These are phyloP conservation scores for Lingula anatina DNA, from an alignment of 2,888 invertebrate genomes.

Conservation along the genomic window DNA sequence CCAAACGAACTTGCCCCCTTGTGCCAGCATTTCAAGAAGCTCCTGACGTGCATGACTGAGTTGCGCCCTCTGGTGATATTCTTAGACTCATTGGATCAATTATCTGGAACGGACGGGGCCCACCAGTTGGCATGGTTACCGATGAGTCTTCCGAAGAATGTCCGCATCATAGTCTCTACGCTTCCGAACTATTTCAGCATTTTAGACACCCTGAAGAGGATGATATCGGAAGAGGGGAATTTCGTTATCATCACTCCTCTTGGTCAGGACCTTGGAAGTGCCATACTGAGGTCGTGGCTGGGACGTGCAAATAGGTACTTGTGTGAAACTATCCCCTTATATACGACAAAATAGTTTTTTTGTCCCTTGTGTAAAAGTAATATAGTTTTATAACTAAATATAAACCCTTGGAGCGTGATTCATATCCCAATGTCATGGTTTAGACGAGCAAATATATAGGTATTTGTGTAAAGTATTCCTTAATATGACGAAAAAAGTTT, in stretches of 20 bases:
- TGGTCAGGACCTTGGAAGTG: slow-evolving; percentile 89
- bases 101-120: slow-evolving; percentile 84
- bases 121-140: slow-evolving; percentile 97
- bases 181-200: slow-evolving; percentile 38
- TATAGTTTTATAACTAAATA: too few relatives aligned
- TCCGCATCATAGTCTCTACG: slow-evolving; percentile 82
- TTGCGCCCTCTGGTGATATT: slow-evolving; percentile 78
- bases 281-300: slow-evolving; percentile 87
- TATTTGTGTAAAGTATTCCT: too few relatives aligned
- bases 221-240: slow-evolving; percentile 29
- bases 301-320: slow-evolving; percentile 31
- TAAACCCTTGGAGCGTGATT: too few relatives aligned
- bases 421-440: too few relatives aligned
- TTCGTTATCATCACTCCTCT: slow-evolving; percentile 54
- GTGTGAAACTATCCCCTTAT: too few relatives aligned
- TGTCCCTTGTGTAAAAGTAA: too few relatives aligned
- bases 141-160: slow-evolving; percentile 78
- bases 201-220: slow-evolving; percentile 30
- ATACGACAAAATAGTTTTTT: too few relatives aligned
- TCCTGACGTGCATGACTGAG: slow-evolving; percentile 61
- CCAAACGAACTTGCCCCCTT: slow-evolving; percentile 94
- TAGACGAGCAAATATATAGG: too few relatives aligned
- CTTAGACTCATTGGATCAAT: slow-evolving; percentile 92
- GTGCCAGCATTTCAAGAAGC: slow-evolving; percentile 91
- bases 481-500: too few relatives aligned